Evolutionary conservation across 2,113 vertebrate genomes (phyloP).

Genomic region (Gasterosteus aculeatus): DNA sequence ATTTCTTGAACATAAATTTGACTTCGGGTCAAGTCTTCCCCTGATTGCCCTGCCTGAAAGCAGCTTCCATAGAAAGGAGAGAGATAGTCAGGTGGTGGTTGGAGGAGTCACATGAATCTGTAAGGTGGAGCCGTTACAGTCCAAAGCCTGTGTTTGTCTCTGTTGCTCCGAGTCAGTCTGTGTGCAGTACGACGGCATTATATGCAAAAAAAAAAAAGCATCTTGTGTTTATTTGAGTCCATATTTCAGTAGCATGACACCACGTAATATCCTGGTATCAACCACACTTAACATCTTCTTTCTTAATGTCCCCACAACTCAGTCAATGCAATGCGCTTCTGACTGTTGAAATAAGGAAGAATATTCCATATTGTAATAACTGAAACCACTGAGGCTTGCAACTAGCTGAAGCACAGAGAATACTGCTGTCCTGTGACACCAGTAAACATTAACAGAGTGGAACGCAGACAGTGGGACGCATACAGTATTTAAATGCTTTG

Average conservation of each 20-base stretch:
- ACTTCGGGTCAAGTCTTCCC: constrained; percentile 44
- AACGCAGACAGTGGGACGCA: constrained; percentile 38
- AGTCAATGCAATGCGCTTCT: constrained; percentile 13
- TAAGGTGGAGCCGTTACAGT: constrained; percentile 73
- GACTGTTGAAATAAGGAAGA: constrained; percentile 22
- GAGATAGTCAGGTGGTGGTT: constrained; percentile 73
- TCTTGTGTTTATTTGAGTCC: constrained; percentile 46
- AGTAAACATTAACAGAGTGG: constrained; percentile 60
- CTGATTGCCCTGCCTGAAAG: constrained; percentile 48
- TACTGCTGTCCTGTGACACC: constrained; percentile 53
- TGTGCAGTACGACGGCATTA: constrained; percentile 25
- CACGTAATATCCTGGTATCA: constrained; percentile 16
- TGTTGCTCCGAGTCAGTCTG: constrained; percentile 48
- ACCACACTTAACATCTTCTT: constrained; percentile 24
- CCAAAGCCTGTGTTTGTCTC: constrained; percentile 68
- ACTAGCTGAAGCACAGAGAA: constrained; percentile 35
- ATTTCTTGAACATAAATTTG: constrained; percentile 53
- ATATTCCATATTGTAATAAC: constrained; percentile 14
- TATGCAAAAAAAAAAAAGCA: constrained; percentile 15
- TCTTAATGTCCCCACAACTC: constrained; percentile 14
- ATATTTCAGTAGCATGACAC: constrained; percentile 17
- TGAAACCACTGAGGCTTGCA: constrained; percentile 41
- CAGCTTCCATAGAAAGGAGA: constrained; percentile 56
- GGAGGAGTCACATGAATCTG: constrained; percentile 73
- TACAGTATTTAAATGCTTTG: constrained; percentile 16